Evolutionary conservation across 2,888 invertebrate genomes (phyloP).

Genomic region (Onthophagus sagittarius): DNA sequence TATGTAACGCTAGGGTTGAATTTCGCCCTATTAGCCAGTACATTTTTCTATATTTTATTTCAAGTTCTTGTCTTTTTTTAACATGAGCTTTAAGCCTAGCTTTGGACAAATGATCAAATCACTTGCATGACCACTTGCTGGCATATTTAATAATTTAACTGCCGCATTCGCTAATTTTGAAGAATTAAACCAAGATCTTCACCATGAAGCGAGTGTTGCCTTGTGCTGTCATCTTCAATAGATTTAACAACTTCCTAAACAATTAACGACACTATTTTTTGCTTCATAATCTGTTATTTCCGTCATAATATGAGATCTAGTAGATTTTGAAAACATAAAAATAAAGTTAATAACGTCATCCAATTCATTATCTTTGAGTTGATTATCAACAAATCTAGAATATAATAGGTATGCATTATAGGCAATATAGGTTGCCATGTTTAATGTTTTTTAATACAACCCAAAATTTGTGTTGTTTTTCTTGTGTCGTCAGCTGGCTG

Average conservation of each 20-base stretch:
- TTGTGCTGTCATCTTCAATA: background rate
- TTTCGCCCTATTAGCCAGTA: no score
- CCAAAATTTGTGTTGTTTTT: no score
- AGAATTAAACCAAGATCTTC: background rate
- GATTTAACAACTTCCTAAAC: no score
- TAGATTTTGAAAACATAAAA: background rate
- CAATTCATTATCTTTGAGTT: background rate
- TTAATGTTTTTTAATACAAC: background rate
- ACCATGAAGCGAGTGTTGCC: background rate
- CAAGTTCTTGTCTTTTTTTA: no score
- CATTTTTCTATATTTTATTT: no score
- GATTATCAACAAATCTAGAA: background rate
- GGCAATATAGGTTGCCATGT: background rate
- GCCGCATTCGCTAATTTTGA: background rate
- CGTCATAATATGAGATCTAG: background rate
- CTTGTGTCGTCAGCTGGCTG: background rate
- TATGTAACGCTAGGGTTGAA: no score
- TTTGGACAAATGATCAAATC: no score
- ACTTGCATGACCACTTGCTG: no score
- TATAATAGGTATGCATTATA: background rate
- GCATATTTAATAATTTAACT: background rate
- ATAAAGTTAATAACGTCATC: background rate
- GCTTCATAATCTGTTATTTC: background rate
- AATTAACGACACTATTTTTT: background rate
- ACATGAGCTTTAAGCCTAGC: no score